phyloP scores from a whole-genome alignment of 1,140 invertebrate genomes.

The Heliconius melpomene region DNA sequence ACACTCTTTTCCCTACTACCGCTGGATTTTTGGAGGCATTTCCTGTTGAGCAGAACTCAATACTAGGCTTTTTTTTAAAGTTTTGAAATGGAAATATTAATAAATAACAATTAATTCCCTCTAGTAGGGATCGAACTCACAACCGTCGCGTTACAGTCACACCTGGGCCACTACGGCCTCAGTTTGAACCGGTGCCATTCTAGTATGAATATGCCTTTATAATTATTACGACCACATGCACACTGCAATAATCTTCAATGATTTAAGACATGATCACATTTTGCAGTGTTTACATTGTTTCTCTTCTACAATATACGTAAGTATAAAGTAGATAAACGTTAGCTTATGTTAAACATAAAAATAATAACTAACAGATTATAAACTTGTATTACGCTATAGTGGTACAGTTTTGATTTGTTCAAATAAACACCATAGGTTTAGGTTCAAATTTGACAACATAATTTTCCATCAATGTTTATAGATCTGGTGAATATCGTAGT shows the following conservation, averaged over 20 bases:
- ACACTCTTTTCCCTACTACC: too few relatives aligned
- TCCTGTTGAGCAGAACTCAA: too few relatives aligned
- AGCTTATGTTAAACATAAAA: neutral
- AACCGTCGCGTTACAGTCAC: too few relatives aligned
- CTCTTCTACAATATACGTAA: neutral
- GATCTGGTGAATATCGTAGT: too few relatives aligned
- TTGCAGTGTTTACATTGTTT: constrained; percentile 13
- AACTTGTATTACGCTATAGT: neutral
- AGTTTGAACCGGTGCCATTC: neutral
- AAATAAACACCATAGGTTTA: neutral
- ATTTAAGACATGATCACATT: constrained; percentile 37
- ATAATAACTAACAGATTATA: neutral
- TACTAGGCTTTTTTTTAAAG: too few relatives aligned
- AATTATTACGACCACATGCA: constrained; percentile 43
- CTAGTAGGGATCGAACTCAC: too few relatives aligned
- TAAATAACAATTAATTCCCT: too few relatives aligned
- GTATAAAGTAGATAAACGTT: neutral
- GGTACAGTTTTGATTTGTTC: too few relatives aligned
- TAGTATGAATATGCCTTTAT: constrained; percentile 34
- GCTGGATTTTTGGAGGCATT: too few relatives aligned
- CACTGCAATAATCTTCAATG: constrained; percentile 45
- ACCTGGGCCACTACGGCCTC: too few relatives aligned
- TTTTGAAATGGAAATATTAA: too few relatives aligned
- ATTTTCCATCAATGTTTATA: too few relatives aligned
- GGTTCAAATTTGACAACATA: neutral